Evolutionary conservation across 2,113 vertebrate genomes (phyloP).

Genomic region (Tinamus guttatus): DNA sequence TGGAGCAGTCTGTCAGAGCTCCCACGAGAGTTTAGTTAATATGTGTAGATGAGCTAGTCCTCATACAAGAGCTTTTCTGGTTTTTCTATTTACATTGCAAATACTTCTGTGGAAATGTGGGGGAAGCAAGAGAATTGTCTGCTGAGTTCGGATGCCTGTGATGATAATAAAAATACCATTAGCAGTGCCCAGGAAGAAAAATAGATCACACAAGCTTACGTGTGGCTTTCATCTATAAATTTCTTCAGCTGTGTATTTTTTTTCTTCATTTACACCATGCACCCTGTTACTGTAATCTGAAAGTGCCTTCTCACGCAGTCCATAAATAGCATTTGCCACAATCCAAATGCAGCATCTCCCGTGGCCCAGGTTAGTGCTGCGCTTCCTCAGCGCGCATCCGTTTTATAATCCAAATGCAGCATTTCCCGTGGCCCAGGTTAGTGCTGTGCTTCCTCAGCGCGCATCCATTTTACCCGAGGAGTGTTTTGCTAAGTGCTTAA

Average conservation of each 20-base stretch:
- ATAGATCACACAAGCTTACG: background rate
- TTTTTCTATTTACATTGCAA: conserved; percentile 47
- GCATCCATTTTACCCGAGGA: background rate
- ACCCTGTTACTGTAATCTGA: background rate
- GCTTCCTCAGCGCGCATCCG: no score
- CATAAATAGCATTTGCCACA: background rate
- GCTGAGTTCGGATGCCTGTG: conserved; percentile 2
- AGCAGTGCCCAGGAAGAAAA: background rate
- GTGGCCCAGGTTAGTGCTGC: background rate
- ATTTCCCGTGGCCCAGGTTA: background rate
- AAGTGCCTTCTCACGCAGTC: background rate
- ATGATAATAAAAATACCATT: background rate
- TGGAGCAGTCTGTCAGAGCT: background rate
- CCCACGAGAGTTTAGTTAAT: conserved; percentile 16
- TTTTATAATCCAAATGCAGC: background rate
- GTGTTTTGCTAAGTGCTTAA: background rate
- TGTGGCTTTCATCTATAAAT: background rate
- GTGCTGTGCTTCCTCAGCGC: background rate
- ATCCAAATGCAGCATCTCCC: background rate
- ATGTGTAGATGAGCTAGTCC: conserved; percentile 17
- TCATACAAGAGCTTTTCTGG: background rate
- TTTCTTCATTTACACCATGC: background rate
- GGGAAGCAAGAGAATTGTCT: background rate
- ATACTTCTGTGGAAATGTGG: background rate
- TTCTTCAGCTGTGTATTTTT: background rate